Percentiles rank a stretch among this genome's conserved stretches.
Conservation (phyloP, 2,888 invertebrate genomes). For the Thelaira solivaga region DNA sequence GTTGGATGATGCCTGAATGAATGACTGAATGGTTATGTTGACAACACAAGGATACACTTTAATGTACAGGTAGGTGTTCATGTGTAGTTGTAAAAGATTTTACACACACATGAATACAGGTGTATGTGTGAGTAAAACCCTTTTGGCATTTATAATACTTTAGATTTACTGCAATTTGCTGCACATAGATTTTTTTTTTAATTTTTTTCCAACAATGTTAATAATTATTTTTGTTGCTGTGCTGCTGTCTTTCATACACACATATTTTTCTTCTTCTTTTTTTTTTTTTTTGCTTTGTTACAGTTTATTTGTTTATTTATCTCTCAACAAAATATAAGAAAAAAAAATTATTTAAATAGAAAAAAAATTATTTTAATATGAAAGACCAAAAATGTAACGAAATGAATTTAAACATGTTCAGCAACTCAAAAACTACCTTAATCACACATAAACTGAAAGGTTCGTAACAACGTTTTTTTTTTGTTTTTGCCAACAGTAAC, state of each 20-base stretch:
- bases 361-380: constrained; percentile 21
- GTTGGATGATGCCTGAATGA: constrained; percentile 17
- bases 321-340: constrained; percentile 16
- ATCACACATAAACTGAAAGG: constrained; percentile 19
- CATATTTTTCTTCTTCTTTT: not conserved
- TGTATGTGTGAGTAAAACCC: constrained; percentile 32
- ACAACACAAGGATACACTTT: constrained; percentile 55
- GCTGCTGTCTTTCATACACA: constrained; percentile 25
- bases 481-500: too few relatives aligned
- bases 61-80: constrained; percentile 13
- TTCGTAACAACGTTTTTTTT: not conserved
- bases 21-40: constrained; percentile 39
- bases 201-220: constrained; percentile 51
- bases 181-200: constrained; percentile 34
- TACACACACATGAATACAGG: constrained; percentile 29
- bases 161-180: constrained; percentile 64
- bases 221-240: constrained; percentile 44
- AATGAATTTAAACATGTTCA: not conserved
- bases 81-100: not conserved
- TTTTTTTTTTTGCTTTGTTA: constrained; percentile 3
- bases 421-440: constrained; percentile 14
- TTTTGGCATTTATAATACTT: constrained; percentile 65
- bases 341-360: constrained; percentile 3
- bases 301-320: constrained; percentile 46
- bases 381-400: constrained; percentile 35